Evolutionary conservation across 1,140 invertebrate species (phyloP), one percentile per base, ranked within the genome.

Genomic region (Yoshiicerus persimilis): DNA sequence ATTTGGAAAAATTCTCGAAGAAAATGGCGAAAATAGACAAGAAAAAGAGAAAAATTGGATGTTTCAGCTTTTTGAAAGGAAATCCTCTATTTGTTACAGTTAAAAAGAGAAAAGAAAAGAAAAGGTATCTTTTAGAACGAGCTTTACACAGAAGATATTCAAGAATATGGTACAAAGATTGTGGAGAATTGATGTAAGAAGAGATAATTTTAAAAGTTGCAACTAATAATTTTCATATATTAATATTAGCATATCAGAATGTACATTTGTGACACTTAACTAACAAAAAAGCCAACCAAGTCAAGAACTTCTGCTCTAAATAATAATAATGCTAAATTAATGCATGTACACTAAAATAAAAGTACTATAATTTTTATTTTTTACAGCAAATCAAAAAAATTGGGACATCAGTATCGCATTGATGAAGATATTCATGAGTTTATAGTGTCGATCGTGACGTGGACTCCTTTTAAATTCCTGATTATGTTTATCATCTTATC

Each of bases 401-500:
- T 66, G 39, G 70, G 47, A 30, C n/a, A n/a, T n/a, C 32, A 32
- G 30, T 87, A 56, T 38, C 84, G 89, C 8, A 36, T 25, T 0
- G 89, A 89, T 34, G 87, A 87, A 20, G n/a, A 27, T 1, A 85
- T 89, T 85, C 87, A 88, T 70, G 20, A 39, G 0, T 89, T 87
- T 25, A 32, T 88, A 11, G 87, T 89, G 8, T 77, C 85, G 20
- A 32, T 89, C 0, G 87, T 88, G 0, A 30, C 66, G 1, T 88
- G 84, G 32, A 5, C 9, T 20, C 25, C 20, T 1, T 90, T 90
- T 30, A 87, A 88, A 38, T 16, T 16, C 27, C 62, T 89, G n/a
- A 89, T 89, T 23, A 89, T 90, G 87, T 25, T 47, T n/a, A 64
- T 88, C 10, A 90, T 90, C 56, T 23, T 87, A 1, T 9, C 56